Base-by-base conservation (phyloP, 2,888 invertebrate genomes). In the Laothoe populi region DNA sequence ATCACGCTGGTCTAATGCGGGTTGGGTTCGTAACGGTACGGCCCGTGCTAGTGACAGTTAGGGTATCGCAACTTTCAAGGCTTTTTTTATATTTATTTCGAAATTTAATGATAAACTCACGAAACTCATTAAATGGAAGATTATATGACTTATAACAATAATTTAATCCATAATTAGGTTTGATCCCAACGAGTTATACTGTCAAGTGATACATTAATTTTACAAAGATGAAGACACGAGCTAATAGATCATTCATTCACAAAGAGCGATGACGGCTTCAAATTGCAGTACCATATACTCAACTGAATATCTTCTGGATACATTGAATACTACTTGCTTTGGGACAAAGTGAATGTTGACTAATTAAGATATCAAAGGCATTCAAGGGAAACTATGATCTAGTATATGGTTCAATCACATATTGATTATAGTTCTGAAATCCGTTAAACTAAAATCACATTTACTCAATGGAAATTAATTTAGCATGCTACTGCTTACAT, bases 381-480 rank as follows among this genome's bases (percentile, higher is more conserved):
- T 53, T 53, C 31, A 19, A 53, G 10, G 11, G 19, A 16, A 35
- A 0, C n/a, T 19, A 53, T 35, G 10, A 38, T 48, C 4, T 10
- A 31, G 1, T 8, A 19, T 49, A 49, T 16, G 16, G 49, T 31
- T 49, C 31, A 49, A 2, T 49, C 16, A 4, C 11, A 16, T 53
- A 31, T 11, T 16, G 24, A 58, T 8, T 8, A 58, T 40, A 23
- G 10, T 3, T n/a, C 23, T 26, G 19, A 13, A 53, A 24, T 19
- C 13, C 24, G 19, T 26, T 19, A 53, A 31, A 42, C 19, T 26
- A 42, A 53, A 40, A 76, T 79, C 78, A 66, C 72, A 64, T 79
- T 83, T 73, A 70, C 67, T 57, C 16, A 59, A 63, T 66, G 62
- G 68, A 68, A 73, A 76, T 75, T 24, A 57, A 66, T 70, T 68